phyloP scores from a whole-genome alignment of 2,113 vertebrate species.

The Pterocles burchelli region DNA sequence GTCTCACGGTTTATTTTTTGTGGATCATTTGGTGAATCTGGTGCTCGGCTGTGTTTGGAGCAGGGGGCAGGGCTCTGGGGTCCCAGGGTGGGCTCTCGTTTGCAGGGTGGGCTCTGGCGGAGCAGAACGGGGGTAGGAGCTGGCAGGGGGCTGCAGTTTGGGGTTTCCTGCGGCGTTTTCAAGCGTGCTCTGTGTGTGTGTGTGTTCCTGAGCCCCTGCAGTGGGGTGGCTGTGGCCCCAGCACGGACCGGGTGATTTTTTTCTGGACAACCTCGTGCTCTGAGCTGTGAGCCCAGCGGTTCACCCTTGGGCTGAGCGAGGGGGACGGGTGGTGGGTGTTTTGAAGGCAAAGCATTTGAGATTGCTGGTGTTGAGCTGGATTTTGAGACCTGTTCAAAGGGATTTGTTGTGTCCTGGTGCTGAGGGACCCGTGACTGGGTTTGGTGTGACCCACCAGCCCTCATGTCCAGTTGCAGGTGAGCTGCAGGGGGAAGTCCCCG shows the following conservation, averaged over 20 bases:
- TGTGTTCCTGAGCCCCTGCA: background rate
- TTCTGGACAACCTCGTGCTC: background rate
- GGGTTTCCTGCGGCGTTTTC: background rate
- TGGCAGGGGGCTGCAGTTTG: background rate
- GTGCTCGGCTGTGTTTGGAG: background rate
- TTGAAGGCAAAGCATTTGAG: background rate
- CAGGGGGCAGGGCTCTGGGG: background rate
- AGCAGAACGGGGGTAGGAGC: background rate
- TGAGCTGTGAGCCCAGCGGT: background rate
- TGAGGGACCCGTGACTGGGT: background rate
- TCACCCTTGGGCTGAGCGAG: background rate
- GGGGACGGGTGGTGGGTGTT: background rate
- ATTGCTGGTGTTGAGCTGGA: background rate
- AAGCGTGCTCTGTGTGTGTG: too few species aligned
- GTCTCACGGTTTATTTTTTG: background rate
- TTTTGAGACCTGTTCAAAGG: background rate
- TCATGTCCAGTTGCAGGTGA: accelerated
- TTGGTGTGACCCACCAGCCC: background rate
- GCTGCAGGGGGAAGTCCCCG: accelerated
- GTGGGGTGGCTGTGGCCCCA: background rate
- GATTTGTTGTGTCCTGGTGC: background rate
- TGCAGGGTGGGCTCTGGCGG: background rate
- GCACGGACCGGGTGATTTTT: accelerated
- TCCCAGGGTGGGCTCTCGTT: background rate
- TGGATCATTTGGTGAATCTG: accelerated